Evolutionary conservation across 92 coral and sea anemone species (phyloP).

Genomic region (Zoanthus gigantus): DNA sequence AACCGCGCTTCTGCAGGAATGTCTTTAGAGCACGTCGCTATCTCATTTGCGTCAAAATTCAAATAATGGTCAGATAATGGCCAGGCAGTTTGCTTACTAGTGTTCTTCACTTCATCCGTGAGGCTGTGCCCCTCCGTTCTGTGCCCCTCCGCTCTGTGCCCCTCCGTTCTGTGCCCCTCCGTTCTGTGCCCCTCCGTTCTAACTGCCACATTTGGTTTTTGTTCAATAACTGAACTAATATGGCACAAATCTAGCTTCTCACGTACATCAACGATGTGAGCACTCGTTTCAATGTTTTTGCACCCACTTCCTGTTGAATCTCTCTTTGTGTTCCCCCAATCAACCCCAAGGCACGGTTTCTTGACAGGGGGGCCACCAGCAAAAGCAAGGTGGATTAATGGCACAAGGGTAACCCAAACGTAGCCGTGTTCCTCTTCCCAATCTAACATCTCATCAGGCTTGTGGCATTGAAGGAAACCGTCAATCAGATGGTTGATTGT

Average conservation of each 20-base stretch:
- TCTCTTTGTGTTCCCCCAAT: not conserved
- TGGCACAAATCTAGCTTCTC: slow-evolving; percentile 34
- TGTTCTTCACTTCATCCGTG: not conserved
- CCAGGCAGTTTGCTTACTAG: not conserved
- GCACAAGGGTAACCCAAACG: slow-evolving; percentile 88
- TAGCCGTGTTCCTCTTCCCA: slow-evolving; percentile 71
- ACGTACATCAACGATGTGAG: slow-evolving; percentile 32
- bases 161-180: not conserved
- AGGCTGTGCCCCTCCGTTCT: not conserved
- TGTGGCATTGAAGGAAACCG: slow-evolving; percentile 57
- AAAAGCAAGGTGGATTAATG: slow-evolving; percentile 83
- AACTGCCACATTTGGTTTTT: not conserved
- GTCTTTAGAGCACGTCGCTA: not conserved
- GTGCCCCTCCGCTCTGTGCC: not conserved
- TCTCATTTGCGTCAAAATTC: not conserved
- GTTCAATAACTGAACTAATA: slow-evolving; percentile 30
- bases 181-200: not conserved
- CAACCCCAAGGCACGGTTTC: not conserved
- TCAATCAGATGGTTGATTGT: slow-evolving; percentile 71
- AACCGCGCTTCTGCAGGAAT: not conserved
- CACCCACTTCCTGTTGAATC: not conserved
- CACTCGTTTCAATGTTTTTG: not conserved
- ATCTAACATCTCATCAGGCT: slow-evolving; percentile 63
- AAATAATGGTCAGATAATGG: not conserved
- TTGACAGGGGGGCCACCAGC: slow-evolving; percentile 66